Percentiles rank a stretch among this genome's conserved stretches.
Conservation (phyloP, 2,113 vertebrate genomes). For the Serinus canaria region DNA sequence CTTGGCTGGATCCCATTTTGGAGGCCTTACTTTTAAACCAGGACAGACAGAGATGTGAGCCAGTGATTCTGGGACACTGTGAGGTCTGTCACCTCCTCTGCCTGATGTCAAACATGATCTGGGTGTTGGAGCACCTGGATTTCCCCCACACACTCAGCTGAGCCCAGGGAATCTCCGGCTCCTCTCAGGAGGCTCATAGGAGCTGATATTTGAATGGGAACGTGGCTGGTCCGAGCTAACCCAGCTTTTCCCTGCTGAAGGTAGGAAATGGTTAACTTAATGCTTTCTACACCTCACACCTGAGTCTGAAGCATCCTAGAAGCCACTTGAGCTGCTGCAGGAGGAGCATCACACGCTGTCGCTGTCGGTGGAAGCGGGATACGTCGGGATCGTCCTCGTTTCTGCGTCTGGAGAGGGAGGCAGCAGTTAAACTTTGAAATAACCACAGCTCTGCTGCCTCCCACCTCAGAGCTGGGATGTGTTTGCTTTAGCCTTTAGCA, state of each 20-base stretch:
- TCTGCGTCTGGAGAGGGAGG: background rate
- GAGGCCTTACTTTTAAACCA: background rate
- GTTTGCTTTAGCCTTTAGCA: background rate
- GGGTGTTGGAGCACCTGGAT: background rate
- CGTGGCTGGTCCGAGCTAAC: accelerated
- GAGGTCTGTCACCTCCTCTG: background rate
- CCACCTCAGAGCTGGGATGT: background rate
- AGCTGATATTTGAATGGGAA: background rate
- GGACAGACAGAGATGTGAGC: background rate
- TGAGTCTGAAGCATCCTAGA: background rate
- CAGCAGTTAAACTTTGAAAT: background rate
- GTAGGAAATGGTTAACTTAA: background rate
- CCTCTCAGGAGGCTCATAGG: accelerated
- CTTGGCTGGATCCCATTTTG: background rate
- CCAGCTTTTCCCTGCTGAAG: accelerated
- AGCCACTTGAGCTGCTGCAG: background rate
- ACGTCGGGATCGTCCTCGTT: accelerated
- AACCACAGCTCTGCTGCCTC: background rate
- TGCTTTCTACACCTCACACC: background rate
- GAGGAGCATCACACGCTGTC: accelerated
- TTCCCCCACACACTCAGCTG: background rate
- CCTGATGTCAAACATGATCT: background rate
- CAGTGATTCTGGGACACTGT: background rate
- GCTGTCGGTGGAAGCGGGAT: accelerated
- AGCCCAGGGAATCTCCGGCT: background rate